Percentiles rank a stretch among this genome's conserved stretches.
Evolutionary conservation across 2,113 vertebrate genomes (phyloP).

Genomic region (Saccopteryx leptura): DNA sequence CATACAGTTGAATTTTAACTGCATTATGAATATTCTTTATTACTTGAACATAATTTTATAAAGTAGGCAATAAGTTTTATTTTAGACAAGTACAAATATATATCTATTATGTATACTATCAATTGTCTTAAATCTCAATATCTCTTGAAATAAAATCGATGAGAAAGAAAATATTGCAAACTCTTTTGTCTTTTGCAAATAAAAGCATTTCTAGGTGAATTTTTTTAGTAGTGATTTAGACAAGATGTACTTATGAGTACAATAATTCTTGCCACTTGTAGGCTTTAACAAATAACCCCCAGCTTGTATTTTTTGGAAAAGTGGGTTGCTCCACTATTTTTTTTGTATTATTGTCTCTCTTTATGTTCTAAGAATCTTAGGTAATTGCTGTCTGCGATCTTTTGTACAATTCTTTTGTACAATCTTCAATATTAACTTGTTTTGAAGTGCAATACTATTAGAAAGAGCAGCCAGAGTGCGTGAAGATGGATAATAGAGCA

Average conservation of each 20-base stretch:
- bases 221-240: neutral
- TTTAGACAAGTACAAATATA: neutral
- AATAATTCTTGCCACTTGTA: neutral
- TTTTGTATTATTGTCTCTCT: neutral
- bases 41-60: neutral
- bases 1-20: neutral
- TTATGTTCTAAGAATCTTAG: neutral
- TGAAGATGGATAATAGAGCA: neutral
- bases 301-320: neutral
- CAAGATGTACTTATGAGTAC: neutral
- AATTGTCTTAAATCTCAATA: neutral
- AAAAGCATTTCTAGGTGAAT: neutral
- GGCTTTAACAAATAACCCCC: neutral
- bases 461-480: neutral
- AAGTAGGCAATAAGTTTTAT: neutral
- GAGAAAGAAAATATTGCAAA: neutral
- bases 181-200: neutral
- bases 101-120: neutral
- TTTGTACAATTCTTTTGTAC: neutral
- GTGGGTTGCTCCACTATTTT: neutral
- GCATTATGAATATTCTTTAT: constrained; percentile 15
- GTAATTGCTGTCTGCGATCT: neutral
- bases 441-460: neutral
- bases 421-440: neutral
- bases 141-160: neutral